phyloP scores from a whole-genome alignment of 2,113 vertebrate genomes.

The Machaerirhynchus nigripectus region DNA sequence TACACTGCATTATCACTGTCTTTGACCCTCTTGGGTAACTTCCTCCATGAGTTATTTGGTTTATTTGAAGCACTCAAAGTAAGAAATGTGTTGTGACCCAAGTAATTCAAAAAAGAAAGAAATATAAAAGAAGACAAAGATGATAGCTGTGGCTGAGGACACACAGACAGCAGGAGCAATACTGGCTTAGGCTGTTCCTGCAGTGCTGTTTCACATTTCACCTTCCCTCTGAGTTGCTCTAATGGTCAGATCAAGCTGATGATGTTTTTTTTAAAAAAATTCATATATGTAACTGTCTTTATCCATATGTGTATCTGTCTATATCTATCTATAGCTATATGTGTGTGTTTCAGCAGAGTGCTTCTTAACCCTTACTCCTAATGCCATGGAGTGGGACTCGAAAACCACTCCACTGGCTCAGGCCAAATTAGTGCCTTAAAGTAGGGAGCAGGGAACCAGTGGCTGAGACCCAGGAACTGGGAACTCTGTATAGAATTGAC shows the following conservation, averaged over 20 bases:
- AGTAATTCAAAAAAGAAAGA: neutral
- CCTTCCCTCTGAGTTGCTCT: neutral
- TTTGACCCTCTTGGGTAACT: neutral
- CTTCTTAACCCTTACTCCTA: neutral
- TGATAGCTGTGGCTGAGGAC: neutral
- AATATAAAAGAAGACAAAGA: neutral
- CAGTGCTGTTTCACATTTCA: neutral
- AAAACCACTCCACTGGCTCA: neutral
- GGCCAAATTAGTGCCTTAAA: accelerated
- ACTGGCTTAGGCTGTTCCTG: neutral
- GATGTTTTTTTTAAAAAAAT: neutral
- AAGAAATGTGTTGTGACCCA: neutral
- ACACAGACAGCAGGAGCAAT: neutral
- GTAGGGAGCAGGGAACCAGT: neutral
- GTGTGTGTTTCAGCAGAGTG: neutral
- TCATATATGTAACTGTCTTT: neutral
- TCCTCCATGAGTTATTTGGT: neutral
- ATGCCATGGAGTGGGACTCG: neutral
- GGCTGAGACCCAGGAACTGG: neutral
- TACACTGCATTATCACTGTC: neutral
- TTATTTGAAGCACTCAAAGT: neutral
- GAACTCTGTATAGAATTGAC: neutral
- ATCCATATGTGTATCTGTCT: neutral
- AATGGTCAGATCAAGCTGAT: neutral
- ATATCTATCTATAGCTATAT: neutral